Base-by-base conservation (phyloP, 2,113 vertebrate genomes). In the Phycodurus eques region DNA sequence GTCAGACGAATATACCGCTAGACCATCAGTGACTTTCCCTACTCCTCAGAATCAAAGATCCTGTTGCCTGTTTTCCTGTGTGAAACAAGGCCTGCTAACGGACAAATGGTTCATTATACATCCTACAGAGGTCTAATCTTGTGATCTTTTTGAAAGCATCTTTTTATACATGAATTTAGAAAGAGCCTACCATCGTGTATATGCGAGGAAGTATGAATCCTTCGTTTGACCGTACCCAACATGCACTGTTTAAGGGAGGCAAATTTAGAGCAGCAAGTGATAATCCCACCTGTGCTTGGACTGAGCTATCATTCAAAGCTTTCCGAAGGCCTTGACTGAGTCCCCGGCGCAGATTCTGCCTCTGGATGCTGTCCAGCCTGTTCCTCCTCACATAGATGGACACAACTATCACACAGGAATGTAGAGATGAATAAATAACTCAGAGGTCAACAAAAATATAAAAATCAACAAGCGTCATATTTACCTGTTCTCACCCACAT, bases 401-500 rank as follows among this genome's bases (percentile, higher is more conserved):
- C 72, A 98, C 90, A 90, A 98, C 98, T 99, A 85, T 64, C 71
- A 27, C 19, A 69, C 33, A 78, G 72, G 80, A 27, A 82, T 81
- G 66, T 43, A 27, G 12, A 65, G 17, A 69, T 31, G 76, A 60
- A 67, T n/a, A 68, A 42, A 80, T 61, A 42, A 74, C 51, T 76
- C 4, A 53, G n/a, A 27, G 2, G 67, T 31, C 72, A 49, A 56
- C n/a, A 4, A 67, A 44, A 20, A 79, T 47, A 77, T 8, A 66
- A 6, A 27, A 27, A 27, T 66, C 13, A 14, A 1, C 44, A 47
- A 13, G 13, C 43, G 6, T 47, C 14, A 47, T 22, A 31, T 47
- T 1, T 90, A 99, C 98, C 96, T 94, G 95, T 97, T 93, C 94
- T 98, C 62, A 98, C 87, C 93, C 96, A 94, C 69, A 97, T 83